Percentiles rank a stretch among this genome's conserved stretches.
These are phyloP conservation scores for Nesoenas mayeri DNA, from an alignment of 2,113 vertebrate species.

Conservation along the genomic window DNA sequence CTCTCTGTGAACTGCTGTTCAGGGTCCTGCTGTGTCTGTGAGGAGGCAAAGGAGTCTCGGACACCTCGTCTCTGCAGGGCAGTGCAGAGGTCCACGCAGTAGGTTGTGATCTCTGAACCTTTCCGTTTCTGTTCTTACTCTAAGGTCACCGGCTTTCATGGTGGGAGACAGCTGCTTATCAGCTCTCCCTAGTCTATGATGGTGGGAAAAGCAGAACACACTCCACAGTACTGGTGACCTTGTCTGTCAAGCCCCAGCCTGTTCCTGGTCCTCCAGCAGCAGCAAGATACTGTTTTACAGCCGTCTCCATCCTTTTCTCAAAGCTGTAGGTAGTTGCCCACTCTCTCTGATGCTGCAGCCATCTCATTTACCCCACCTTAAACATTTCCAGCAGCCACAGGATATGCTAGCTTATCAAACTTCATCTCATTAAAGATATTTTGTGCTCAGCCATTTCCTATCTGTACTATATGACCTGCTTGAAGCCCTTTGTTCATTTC, in stretches of 20 bases:
- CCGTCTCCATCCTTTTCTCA: neutral
- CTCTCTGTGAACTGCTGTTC: neutral
- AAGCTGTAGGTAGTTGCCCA: neutral
- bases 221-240: neutral
- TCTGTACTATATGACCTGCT: neutral
- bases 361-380: neutral
- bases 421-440: neutral
- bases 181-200: neutral
- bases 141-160: neutral
- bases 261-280: neutral
- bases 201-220: neutral
- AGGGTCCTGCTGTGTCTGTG: neutral
- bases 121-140: neutral
- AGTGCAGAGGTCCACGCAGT: accelerated
- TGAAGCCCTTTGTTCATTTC: neutral
- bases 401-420: neutral
- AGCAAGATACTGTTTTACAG: neutral
- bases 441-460: neutral
- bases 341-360: neutral
- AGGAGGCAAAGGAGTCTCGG: neutral
- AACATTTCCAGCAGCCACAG: neutral
- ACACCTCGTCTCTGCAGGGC: accelerated
- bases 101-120: neutral
- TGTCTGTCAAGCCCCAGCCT: neutral
- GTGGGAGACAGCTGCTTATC: neutral